A percentile compares a stretch with the other conserved stretches of the same genome.
These are phyloP conservation scores for Fopius arisanus DNA, from an alignment of 1,140 invertebrate genomes.

Conservation along the genomic window DNA sequence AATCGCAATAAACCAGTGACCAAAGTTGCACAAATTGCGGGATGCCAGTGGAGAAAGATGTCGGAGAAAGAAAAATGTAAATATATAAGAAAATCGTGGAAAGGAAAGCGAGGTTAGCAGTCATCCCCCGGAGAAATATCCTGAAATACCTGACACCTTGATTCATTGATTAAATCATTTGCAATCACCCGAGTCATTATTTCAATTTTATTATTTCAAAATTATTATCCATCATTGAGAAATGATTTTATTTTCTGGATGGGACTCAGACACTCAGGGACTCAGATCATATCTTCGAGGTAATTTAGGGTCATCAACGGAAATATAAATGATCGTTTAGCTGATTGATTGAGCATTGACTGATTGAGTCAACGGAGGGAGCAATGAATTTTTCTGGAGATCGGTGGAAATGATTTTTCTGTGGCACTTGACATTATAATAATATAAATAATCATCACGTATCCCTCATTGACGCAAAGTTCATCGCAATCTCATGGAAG, in stretches of 20 bases:
- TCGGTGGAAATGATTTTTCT: not conserved
- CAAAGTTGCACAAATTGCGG: slow-evolving; percentile 44
- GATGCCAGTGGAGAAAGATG: slow-evolving; percentile 50
- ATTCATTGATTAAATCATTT: not conserved
- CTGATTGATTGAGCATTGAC: too few species aligned
- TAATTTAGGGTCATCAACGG: not conserved
- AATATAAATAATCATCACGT: slow-evolving; percentile 2
- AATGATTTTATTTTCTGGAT: not conserved
- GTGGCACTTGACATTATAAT: not conserved
- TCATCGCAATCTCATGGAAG: slow-evolving; percentile 19
- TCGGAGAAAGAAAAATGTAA: slow-evolving; percentile 38
- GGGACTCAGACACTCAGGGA: not conserved
- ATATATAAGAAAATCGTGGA: slow-evolving; percentile 42
- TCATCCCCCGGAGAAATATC: not conserved
- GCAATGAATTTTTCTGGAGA: not conserved
- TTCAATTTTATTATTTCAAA: not conserved
- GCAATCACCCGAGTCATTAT: too few species aligned
- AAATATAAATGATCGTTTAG: not conserved
- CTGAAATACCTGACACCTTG: too few species aligned
- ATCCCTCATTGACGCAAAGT: slow-evolving; percentile 10
- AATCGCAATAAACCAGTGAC: slow-evolving; percentile 42
- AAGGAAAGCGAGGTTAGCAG: not conserved
- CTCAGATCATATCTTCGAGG: not conserved
- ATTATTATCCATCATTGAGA: not conserved
- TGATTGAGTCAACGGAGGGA: not conserved